Percentiles rank a stretch among this genome's conserved stretches.
phyloP scores from a whole-genome alignment of 2,797 vertebrate species.

The Bovichtus variegatus region DNA sequence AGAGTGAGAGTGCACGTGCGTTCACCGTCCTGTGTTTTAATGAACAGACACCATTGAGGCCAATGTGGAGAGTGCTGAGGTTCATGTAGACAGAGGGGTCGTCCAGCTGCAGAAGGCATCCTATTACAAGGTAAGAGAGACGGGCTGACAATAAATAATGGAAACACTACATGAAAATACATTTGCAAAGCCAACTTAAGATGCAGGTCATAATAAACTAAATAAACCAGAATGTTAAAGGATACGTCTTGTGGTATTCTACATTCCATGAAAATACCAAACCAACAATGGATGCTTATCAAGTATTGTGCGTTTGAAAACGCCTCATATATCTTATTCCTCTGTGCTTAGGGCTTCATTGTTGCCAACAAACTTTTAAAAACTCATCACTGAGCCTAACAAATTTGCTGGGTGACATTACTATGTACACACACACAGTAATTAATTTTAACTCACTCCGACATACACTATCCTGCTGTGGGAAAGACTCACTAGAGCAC shows the following conservation, averaged over 20 bases:
- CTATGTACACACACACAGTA: too few relatives aligned
- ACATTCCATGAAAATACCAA: neutral
- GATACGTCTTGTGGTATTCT: neutral
- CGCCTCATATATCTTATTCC: neutral
- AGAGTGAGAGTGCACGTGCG: neutral
- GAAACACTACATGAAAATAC: neutral
- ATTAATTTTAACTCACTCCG: too few relatives aligned
- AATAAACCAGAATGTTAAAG: neutral
- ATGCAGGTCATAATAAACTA: neutral
- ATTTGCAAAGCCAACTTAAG: neutral
- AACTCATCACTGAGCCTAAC: too few relatives aligned
- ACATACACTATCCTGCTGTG: too few relatives aligned
- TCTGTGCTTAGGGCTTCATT: too few relatives aligned
- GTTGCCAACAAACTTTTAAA: too few relatives aligned
- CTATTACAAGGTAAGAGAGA: slow-evolving; percentile 89
- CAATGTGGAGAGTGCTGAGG: slow-evolving; percentile 93
- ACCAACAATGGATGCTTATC: neutral
- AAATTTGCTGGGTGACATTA: too few relatives aligned
- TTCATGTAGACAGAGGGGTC: slow-evolving; percentile 90
- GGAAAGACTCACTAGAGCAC: too few relatives aligned
- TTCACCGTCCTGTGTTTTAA: slow-evolving; percentile 8
- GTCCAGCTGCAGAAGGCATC: slow-evolving; percentile 91
- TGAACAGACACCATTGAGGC: slow-evolving; percentile 94
- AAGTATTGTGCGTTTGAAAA: neutral
- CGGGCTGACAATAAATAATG: neutral